These are phyloP conservation scores for Sesamia inferens DNA, from an alignment of 2,888 invertebrate genomes.

Conservation along the genomic window DNA sequence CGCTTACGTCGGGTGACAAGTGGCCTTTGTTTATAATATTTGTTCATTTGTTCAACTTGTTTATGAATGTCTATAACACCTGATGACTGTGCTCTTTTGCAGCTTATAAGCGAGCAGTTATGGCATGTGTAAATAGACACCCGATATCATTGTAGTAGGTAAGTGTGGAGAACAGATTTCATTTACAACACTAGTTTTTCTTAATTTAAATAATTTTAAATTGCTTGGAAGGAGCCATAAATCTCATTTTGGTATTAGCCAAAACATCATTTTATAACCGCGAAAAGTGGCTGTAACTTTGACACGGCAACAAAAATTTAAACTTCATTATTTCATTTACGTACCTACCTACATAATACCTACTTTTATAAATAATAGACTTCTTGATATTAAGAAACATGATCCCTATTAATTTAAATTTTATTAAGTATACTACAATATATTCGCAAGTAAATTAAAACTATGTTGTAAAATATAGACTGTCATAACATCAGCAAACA, in stretches of 20 bases:
- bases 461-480: constrained; percentile 63
- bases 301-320: background rate
- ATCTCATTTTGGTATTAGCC: background rate
- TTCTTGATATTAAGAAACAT: constrained; percentile 18
- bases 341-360: too few species aligned
- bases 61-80: constrained; percentile 84
- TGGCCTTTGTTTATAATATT: constrained; percentile 88
- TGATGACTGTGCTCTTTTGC: constrained; percentile 80
- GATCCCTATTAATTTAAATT: constrained; percentile 38
- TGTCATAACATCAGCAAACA: constrained; percentile 65
- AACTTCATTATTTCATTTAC: constrained; percentile 1
- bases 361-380: constrained; percentile 3
- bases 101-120: constrained; percentile 64
- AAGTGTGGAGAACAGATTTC: constrained; percentile 18
- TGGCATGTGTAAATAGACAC: constrained; percentile 59
- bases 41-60: constrained; percentile 87
- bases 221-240: background rate
- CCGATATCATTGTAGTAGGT: constrained; percentile 57
- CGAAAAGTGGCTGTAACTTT: background rate
- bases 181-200: constrained; percentile 5
- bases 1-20: constrained; percentile 88
- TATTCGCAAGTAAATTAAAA: constrained; percentile 59
- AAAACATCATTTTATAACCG: background rate
- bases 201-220: background rate
- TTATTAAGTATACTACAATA: constrained; percentile 14